phyloP scores from a whole-genome alignment of 92 coral and sea anemone species.

The Phymanthus crucifer region DNA sequence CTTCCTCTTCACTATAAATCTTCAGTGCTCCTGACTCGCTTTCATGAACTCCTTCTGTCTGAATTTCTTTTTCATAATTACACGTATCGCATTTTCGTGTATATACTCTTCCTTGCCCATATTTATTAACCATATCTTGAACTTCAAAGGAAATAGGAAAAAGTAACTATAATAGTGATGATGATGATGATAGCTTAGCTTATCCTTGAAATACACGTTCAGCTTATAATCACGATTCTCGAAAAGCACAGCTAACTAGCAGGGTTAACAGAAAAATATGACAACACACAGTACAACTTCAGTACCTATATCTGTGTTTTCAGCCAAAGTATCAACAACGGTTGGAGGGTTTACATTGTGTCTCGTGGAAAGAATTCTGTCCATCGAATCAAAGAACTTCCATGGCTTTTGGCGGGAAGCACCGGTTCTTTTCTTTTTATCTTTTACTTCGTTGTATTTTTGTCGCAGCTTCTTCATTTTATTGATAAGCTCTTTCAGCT shows the following conservation, averaged over 20 bases:
- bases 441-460: slow-evolving; percentile 50
- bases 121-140: background rate
- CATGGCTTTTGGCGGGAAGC: slow-evolving; percentile 35
- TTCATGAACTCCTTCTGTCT: background rate
- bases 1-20: background rate
- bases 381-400: slow-evolving; percentile 49
- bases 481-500: slow-evolving; percentile 24
- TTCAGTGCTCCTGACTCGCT: background rate
- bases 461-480: slow-evolving; percentile 55
- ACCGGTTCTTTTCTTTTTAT: slow-evolving; percentile 42
- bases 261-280: background rate
- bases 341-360: slow-evolving; percentile 28
- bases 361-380: slow-evolving; percentile 10
- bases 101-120: background rate
- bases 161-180: too few relatives aligned
- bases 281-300: too few relatives aligned
- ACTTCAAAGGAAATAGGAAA: background rate
- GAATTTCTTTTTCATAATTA: background rate
- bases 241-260: background rate
- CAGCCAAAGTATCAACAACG: slow-evolving; percentile 5
- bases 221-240: too few relatives aligned
- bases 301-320: background rate
- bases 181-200: background rate
- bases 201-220: too few relatives aligned
- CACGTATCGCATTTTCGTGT: background rate